Evolutionary conservation across 2,113 vertebrate genomes (phyloP).

Genomic region (Ptilonorhynchus violaceus): DNA sequence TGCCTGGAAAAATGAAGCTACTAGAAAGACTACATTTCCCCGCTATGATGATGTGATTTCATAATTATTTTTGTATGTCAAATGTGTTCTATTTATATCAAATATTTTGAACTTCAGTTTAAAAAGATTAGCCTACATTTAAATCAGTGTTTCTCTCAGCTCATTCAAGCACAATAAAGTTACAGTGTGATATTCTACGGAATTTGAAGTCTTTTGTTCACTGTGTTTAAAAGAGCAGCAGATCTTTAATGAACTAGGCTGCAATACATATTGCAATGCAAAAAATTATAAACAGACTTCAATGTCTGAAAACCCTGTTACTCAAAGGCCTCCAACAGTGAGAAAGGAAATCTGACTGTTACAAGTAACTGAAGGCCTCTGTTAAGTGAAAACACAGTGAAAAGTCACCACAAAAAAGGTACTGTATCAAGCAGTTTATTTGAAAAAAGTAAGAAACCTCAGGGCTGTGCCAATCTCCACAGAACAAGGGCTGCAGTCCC

Average conservation of each 20-base stretch:
- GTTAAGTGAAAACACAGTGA: not conserved
- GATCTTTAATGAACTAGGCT: not conserved
- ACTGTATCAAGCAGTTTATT: not conserved
- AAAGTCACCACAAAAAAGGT: not conserved
- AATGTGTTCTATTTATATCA: not conserved
- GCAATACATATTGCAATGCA: not conserved
- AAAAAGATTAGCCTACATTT: not conserved
- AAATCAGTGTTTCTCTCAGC: not conserved
- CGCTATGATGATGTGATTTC: not conserved
- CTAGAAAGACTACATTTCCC: not conserved
- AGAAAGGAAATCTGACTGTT: not conserved
- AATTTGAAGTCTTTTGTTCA: not conserved
- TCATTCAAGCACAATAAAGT: not conserved
- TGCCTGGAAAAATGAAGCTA: not conserved
- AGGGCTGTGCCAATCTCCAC: not conserved
- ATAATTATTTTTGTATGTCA: not conserved
- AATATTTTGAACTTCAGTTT: not conserved
- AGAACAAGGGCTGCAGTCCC: not conserved
- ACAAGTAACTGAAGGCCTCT: not conserved
- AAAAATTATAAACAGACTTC: not conserved
- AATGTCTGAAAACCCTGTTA: not conserved
- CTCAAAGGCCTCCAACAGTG: not conserved
- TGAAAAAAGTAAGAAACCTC: not conserved
- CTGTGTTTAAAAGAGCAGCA: not conserved
- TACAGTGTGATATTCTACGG: not conserved